Evolutionary conservation across 2,888 invertebrate species (phyloP).

Genomic region (Mylabris sibirica): DNA sequence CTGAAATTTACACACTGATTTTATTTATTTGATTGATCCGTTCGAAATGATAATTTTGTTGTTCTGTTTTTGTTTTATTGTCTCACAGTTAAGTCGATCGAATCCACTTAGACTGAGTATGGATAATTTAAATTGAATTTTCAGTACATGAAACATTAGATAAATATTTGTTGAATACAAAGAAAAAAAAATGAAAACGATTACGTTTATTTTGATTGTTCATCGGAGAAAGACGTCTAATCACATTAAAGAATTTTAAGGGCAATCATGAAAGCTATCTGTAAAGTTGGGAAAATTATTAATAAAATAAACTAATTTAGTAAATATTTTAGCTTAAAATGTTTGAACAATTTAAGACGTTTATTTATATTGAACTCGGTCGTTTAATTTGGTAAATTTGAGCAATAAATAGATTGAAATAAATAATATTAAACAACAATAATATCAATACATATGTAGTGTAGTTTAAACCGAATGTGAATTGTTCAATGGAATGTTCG

Average conservation of each 20-base stretch:
- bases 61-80: too few species aligned
- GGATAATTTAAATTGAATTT: too few species aligned
- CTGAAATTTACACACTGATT: too few species aligned
- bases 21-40: too few species aligned
- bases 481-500: conserved; percentile 1
- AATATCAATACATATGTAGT: background rate
- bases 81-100: background rate
- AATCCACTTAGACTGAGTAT: too few species aligned
- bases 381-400: background rate
- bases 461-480: background rate
- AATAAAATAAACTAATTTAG: background rate
- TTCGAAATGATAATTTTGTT: too few species aligned
- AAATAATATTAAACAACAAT: background rate
- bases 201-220: background rate
- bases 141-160: background rate
- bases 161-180: background rate
- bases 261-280: background rate
- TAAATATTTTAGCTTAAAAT: background rate
- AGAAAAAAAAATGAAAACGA: background rate
- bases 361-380: background rate
- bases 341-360: background rate
- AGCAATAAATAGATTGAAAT: background rate
- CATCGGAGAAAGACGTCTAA: background rate
- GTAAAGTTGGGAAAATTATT: background rate
- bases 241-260: background rate